Evolutionary conservation across 2,888 invertebrate species (phyloP).

Genomic region (Cantharis rustica): DNA sequence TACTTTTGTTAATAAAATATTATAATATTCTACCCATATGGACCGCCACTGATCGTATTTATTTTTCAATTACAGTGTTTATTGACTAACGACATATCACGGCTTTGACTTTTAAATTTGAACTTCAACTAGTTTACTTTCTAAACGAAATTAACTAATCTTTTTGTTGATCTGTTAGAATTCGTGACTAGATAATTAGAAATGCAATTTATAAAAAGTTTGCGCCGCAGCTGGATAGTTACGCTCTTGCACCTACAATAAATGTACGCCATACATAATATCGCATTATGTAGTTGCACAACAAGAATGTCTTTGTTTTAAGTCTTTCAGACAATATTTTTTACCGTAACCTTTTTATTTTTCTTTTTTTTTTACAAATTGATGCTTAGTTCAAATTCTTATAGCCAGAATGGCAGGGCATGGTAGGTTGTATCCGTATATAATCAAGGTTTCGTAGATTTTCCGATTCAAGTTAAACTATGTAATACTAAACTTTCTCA

Average conservation of each 20-base stretch:
- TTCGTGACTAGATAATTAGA: constrained; percentile 13
- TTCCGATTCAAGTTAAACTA: neutral
- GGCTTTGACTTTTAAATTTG: neutral
- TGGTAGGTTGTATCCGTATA: neutral
- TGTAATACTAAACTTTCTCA: neutral
- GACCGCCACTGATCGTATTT: neutral
- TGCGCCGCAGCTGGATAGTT: constrained; percentile 9
- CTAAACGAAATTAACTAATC: constrained; percentile 14
- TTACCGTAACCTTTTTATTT: neutral
- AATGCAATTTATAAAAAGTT: constrained; percentile 8
- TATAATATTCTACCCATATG: neutral
- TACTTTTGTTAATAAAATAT: neutral
- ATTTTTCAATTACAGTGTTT: neutral
- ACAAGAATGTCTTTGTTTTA: neutral
- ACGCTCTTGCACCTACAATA: neutral
- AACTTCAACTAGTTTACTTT: constrained; percentile 4
- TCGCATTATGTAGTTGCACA: constrained; percentile 2
- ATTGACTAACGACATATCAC: constrained; percentile 1
- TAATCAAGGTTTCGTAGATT: neutral
- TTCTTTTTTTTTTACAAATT: neutral
- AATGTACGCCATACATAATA: constrained; percentile 1
- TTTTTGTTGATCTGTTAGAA: constrained; percentile 3
- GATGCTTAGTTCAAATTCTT: neutral
- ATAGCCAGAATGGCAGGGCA: neutral
- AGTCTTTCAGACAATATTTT: neutral